Base-by-base conservation (phyloP, 2,888 invertebrate species). In the Tetranychus piercei region DNA sequence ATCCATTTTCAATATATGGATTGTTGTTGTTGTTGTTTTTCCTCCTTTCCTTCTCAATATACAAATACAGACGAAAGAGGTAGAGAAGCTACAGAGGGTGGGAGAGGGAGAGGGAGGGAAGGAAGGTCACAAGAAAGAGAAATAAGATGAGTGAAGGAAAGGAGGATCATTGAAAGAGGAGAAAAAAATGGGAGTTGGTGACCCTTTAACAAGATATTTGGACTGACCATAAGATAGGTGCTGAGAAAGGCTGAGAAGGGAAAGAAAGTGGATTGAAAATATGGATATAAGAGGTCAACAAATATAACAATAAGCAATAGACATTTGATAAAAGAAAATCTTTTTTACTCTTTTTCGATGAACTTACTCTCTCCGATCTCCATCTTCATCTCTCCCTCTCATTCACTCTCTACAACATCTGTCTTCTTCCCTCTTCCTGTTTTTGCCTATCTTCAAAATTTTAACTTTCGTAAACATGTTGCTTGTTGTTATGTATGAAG, bases 331-430 rank as follows among this genome's bases (percentile, higher is more conserved):
- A 71, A 71, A 22, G 34, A 34, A 23, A 71, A 18, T 71, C 34
- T 71, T 23, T 71, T 23, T 43, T 23, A 22, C 22, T 70, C 70
- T 22, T 70, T 71, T 23, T 34, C 71, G 20, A 34, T 23, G n/a
- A 20, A 18, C n/a, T 20, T 69, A 9, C 11, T 5, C 69, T 69
- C n/a, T 69, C 72, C 34, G 5, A 44, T 20, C 44, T 72, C 72
- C 15, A 23, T 20, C 18, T 72, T 44, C 45, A n/a, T 71, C 43
- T 44, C 34, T 44, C 72, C 20, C 34, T 43, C 34, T 43, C 34
- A 34, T 20, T 34, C 72, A 34, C 72, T 72, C 72, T 72, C 72
- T 69, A n/a, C 11, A 22, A 20, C 66, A 66, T 66, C 20, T 66
- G 66, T 66, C 66, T 20, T 20, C 20, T 20, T 18, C 18, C 66